A percentile compares a stretch with the other conserved stretches of the same genome.
Conservation (phyloP, 2,113 vertebrate genomes). For the Xenopus laevis region DNA sequence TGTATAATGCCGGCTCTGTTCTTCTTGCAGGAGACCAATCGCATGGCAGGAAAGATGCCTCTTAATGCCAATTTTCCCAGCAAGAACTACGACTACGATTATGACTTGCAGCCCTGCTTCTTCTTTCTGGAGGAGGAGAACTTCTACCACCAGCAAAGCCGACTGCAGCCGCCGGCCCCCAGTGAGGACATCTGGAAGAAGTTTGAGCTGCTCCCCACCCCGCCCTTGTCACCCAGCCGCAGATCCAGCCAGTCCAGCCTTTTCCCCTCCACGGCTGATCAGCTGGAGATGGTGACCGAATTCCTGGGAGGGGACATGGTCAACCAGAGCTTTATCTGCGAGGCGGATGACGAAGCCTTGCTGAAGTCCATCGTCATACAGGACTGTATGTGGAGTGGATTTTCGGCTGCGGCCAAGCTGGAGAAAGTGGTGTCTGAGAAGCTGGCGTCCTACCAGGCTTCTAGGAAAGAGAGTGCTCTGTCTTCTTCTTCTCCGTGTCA, state of each 20-base stretch:
- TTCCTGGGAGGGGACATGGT: slow-evolving; percentile 90
- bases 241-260: slow-evolving; percentile 64
- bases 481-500: slow-evolving; percentile 26
- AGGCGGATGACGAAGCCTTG: slow-evolving; percentile 82
- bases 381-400: slow-evolving; percentile 98
- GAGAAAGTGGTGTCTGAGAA: slow-evolving; percentile 90
- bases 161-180: slow-evolving; percentile 86
- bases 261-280: slow-evolving; percentile 84
- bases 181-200: slow-evolving; percentile 99
- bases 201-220: slow-evolving; percentile 91
- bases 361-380: slow-evolving; percentile 94
- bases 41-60: slow-evolving; percentile 69
- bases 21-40: neutral
- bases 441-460: slow-evolving; percentile 84
- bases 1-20: neutral
- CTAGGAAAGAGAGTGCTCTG: slow-evolving; percentile 59
- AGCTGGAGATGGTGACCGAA: slow-evolving; percentile 94
- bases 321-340: slow-evolving; percentile 96
- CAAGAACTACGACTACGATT: slow-evolving; percentile 91
- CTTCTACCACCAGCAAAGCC: slow-evolving; percentile 82
- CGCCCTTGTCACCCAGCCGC: slow-evolving; percentile 88
- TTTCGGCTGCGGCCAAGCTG: slow-evolving; percentile 87
- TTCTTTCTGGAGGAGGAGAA: slow-evolving; percentile 90
- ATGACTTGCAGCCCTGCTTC: slow-evolving; percentile 92
- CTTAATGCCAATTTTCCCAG: slow-evolving; percentile 75